Percentiles rank a stretch among this genome's conserved stretches.
phyloP scores from a whole-genome alignment of 2,113 vertebrate genomes.

The Myodes glareolus region DNA sequence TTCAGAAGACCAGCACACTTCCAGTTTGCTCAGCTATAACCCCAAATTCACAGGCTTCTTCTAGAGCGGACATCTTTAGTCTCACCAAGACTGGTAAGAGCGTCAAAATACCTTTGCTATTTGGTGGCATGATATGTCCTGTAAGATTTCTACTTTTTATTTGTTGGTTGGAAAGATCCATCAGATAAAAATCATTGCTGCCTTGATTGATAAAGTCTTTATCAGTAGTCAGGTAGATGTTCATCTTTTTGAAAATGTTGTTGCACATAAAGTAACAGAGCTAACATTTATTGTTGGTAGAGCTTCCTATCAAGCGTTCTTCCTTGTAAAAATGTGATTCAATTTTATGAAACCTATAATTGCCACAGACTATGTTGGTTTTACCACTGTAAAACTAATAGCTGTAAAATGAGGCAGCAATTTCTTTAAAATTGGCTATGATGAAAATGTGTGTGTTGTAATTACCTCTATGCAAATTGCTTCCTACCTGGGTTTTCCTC shows the following conservation, averaged over 20 bases:
- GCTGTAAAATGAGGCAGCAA: slow-evolving; percentile 16
- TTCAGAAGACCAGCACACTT: background rate
- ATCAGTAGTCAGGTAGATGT: background rate
- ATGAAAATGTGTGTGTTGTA: slow-evolving; percentile 5
- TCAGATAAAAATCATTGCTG: background rate
- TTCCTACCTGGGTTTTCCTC: background rate
- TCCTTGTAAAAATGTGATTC: slow-evolving; percentile 13
- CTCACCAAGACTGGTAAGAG: slow-evolving; percentile 60
- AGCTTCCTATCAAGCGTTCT: slow-evolving; percentile 29
- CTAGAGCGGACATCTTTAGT: background rate
- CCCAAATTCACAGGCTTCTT: slow-evolving; percentile 10
- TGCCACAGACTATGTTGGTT: background rate
- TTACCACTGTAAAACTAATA: slow-evolving; percentile 43
- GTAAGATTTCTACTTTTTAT: slow-evolving; percentile 6
- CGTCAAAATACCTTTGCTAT: background rate
- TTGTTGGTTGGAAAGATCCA: background rate
- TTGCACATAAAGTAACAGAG: background rate
- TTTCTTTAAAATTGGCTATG: slow-evolving; percentile 21
- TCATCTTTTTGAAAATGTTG: slow-evolving; percentile 14
- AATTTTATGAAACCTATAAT: slow-evolving; percentile 61
- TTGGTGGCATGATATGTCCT: background rate
- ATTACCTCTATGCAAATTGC: slow-evolving; percentile 38
- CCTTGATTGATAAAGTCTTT: background rate
- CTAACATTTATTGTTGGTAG: background rate
- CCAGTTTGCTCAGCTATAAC: background rate